phyloP scores from a whole-genome alignment of 2,113 vertebrate species.

The Baryphthengus martii region DNA sequence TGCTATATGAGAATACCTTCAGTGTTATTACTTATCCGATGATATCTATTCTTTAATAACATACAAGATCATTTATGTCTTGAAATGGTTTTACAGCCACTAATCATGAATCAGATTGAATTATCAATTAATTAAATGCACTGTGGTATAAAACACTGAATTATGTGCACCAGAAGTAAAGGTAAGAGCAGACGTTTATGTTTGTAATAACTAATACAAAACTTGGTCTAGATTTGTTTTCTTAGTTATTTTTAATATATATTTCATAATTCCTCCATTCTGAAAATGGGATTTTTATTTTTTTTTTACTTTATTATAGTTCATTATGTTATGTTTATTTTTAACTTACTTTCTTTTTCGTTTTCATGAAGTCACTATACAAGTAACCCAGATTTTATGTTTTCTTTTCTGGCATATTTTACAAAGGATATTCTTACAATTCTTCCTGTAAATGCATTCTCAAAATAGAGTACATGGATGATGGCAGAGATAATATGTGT shows the following conservation, averaged over 20 bases:
- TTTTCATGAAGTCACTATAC: not conserved
- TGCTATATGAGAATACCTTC: not conserved
- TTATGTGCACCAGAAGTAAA: not conserved
- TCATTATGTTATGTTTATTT: not conserved
- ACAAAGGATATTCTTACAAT: not conserved
- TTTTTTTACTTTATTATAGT: not conserved
- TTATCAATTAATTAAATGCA: not conserved
- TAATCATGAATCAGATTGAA: not conserved
- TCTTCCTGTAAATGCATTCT: not conserved
- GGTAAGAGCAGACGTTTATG: not conserved
- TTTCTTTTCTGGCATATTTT: not conserved
- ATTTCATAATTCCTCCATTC: not conserved
- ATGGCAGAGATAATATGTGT: not conserved
- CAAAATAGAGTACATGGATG: not conserved
- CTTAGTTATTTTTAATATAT: not conserved
- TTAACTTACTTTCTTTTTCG: not conserved
- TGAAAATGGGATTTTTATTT: not conserved
- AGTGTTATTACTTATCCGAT: not conserved
- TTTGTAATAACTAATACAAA: not conserved
- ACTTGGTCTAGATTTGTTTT: not conserved
- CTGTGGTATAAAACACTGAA: not conserved
- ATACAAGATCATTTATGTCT: not conserved
- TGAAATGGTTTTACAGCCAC: not conserved
- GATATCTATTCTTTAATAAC: not conserved
- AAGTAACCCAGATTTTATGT: not conserved